Percentiles rank a stretch among this genome's conserved stretches.
phyloP scores from a whole-genome alignment of 2,797 vertebrate genomes.

The Melanotaenia parkinsoni region DNA sequence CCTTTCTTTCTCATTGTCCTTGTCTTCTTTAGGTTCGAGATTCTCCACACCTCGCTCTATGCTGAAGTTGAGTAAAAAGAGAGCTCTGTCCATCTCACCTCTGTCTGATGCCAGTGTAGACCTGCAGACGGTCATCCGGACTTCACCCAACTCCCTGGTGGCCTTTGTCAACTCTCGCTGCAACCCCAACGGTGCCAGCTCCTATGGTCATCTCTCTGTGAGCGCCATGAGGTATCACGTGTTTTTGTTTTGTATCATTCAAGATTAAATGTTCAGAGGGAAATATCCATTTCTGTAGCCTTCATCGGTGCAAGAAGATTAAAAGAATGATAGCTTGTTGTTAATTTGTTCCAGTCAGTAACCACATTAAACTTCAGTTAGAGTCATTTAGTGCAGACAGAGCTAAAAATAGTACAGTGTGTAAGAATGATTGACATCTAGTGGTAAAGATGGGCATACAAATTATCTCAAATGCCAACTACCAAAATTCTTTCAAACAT shows the following conservation, averaged over 20 bases:
- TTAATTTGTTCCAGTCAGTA: background rate
- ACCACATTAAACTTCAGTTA: background rate
- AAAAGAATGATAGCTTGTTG: background rate
- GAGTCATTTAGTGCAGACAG: too few species aligned
- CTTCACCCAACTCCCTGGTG: constrained; percentile 96
- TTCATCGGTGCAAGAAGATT: background rate
- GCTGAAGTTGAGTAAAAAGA: constrained; percentile 95
- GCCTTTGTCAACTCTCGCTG: constrained; percentile 97
- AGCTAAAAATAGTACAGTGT: background rate
- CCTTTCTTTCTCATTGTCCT: background rate
- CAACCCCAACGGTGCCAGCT: constrained; percentile 87
- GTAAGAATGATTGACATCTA: background rate
- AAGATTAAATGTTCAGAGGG: background rate
- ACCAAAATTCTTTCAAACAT: too few species aligned
- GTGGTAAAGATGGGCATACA: background rate
- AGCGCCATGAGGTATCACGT: constrained; percentile 91
- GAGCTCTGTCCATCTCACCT: constrained; percentile 95
- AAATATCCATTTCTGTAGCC: background rate
- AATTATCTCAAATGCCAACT: too few species aligned
- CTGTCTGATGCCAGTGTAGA: constrained; percentile 96
- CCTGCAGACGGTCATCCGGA: constrained; percentile 96
- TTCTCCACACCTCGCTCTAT: constrained; percentile 92
- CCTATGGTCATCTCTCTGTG: constrained; percentile 96
- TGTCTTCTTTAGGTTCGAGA: constrained; percentile 83
- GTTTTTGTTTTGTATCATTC: background rate